These are phyloP conservation scores for Montifringilla adamsi DNA, from an alignment of 2,113 vertebrate species.

Conservation along the genomic window DNA sequence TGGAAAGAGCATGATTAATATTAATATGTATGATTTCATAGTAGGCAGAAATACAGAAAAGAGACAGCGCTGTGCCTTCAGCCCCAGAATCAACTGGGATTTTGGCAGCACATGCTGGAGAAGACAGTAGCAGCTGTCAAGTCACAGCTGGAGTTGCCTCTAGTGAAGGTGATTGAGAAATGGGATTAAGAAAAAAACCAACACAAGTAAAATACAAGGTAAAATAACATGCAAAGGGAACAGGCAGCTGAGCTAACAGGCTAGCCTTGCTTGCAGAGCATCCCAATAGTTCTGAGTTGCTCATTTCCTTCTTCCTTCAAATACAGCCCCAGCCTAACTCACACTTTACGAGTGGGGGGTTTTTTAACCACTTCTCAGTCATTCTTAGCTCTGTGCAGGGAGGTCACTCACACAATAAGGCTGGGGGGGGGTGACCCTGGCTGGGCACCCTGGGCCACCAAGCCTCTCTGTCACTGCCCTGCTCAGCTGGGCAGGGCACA, in stretches of 20 bases:
- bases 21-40: background rate
- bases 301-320: background rate
- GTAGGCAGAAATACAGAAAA: background rate
- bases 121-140: conserved; percentile 23
- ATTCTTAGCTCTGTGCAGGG: background rate
- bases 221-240: background rate
- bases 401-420: background rate
- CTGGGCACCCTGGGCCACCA: background rate
- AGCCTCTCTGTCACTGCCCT: background rate
- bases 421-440: background rate
- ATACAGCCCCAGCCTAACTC: background rate
- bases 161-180: conserved; percentile 14
- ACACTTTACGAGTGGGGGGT: too few species aligned
- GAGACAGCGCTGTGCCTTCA: background rate
- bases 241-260: background rate
- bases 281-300: background rate
- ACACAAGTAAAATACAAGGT: background rate
- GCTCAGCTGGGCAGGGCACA: too few species aligned
- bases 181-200: background rate
- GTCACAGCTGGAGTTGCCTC: conserved; percentile 15
- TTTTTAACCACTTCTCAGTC: background rate
- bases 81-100: background rate
- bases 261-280: background rate
- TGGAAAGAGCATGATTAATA: background rate
- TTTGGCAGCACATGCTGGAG: conserved; percentile 20